phyloP scores from a whole-genome alignment of 2,888 invertebrate species.

The Leptinotarsa juncta region DNA sequence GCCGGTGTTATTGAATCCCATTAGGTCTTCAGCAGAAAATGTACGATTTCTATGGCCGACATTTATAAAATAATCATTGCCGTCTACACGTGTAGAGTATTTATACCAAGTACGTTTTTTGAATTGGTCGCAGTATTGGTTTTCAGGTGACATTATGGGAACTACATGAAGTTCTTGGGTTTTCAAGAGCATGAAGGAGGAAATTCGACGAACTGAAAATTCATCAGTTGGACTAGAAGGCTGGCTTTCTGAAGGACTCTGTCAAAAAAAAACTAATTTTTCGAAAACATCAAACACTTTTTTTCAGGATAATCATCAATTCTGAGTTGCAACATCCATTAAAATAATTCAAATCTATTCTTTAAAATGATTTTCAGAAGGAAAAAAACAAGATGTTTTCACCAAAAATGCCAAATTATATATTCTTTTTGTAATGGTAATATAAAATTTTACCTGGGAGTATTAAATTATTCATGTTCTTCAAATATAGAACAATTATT shows the following conservation, averaged over 20 bases:
- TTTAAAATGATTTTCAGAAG: no score
- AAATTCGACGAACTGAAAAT: conserved; percentile 71
- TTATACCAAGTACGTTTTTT: conserved; percentile 72
- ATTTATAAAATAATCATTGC: conserved; percentile 68
- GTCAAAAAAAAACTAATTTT: conserved; percentile 34
- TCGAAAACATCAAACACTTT: neutral
- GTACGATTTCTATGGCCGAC: conserved; percentile 72
- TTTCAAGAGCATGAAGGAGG: conserved; percentile 71
- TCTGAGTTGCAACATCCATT: neutral
- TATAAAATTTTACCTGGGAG: no score
- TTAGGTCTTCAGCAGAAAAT: conserved; percentile 77
- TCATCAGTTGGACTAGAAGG: conserved; percentile 66
- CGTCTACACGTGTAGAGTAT: conserved; percentile 69
- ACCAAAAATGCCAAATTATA: no score
- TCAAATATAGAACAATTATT: no score
- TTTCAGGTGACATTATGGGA: conserved; percentile 38
- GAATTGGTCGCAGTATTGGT: conserved; percentile 58
- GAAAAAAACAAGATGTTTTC: no score
- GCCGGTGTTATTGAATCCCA: conserved; percentile 86
- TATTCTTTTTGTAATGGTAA: no score
- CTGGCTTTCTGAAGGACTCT: conserved; percentile 65
- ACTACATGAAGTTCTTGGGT: conserved; percentile 62
- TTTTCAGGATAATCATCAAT: neutral
- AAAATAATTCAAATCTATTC: no score
- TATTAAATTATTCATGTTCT: no score